Evolutionary conservation across 2,113 vertebrate genomes (phyloP).

Genomic region (Polypterus bichir): DNA sequence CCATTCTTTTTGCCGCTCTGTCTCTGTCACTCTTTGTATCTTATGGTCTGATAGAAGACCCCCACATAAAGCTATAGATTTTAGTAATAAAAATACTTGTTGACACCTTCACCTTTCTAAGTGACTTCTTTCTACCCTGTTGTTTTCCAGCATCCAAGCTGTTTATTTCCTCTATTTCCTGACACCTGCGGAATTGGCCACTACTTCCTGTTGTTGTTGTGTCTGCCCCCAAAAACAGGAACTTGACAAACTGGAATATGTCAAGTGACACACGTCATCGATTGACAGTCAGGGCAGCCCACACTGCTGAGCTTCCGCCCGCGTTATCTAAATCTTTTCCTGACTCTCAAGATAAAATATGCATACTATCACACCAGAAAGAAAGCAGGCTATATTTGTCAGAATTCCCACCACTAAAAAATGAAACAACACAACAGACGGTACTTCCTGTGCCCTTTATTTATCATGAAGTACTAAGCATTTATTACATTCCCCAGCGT

Average conservation of each 20-base stretch:
- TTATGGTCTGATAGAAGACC: too few relatives aligned
- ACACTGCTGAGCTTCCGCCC: slow-evolving; percentile 24
- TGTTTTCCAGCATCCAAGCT: slow-evolving; percentile 54
- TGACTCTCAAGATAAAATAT: not conserved
- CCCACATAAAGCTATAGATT: slow-evolving; percentile 6
- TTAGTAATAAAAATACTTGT: slow-evolving; percentile 35
- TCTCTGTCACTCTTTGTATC: too few relatives aligned
- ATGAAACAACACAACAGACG: too few relatives aligned
- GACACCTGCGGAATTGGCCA: slow-evolving; percentile 83
- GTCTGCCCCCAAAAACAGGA: slow-evolving; percentile 64
- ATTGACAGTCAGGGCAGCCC: slow-evolving; percentile 14
- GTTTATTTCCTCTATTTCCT: slow-evolving; percentile 81
- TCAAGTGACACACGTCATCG: slow-evolving; percentile 37
- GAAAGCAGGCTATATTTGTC: too few relatives aligned
- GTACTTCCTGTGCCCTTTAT: too few relatives aligned
- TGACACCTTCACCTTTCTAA: slow-evolving; percentile 42
- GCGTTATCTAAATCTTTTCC: slow-evolving; percentile 18
- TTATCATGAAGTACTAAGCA: too few relatives aligned
- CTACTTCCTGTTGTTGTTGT: slow-evolving; percentile 96
- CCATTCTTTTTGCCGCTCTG: too few relatives aligned
- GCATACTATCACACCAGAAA: too few relatives aligned
- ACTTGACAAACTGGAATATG: slow-evolving; percentile 52
- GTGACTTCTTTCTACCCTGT: slow-evolving; percentile 28
- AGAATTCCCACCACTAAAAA: too few relatives aligned
- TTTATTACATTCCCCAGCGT: too few relatives aligned